Base-by-base conservation (phyloP, 2,113 vertebrate species). In the Antennarius striatus region DNA sequence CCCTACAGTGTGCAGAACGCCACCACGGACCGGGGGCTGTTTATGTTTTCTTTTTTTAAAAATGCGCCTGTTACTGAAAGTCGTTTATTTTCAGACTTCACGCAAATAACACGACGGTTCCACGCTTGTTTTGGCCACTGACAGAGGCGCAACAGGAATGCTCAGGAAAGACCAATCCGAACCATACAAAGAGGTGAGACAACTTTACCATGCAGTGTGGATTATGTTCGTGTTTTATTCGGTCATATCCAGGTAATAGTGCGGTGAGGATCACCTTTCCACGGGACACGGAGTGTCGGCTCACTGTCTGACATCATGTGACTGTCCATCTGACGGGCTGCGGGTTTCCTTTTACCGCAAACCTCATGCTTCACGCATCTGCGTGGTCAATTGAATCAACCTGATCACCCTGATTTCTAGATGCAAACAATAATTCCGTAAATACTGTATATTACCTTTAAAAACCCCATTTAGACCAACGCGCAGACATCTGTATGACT, bases 101-200 rank as follows among this genome's bases (percentile, higher is more conserved):
- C 0, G 16, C 28, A 29, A 55, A 54, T 42, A 56, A 6, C 6
- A 8, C 0, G 1, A 4, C 1, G 3, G 9, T 2, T 17, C 8
- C 10, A 11, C 0, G 7, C 13, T 6, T 11, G 7, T 5, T 22
- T 29, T 1, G 8, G 15, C 5, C 16, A 12, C 4, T 49, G 42
- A 12, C 36, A 39, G 43, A 54, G 46, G 63, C 10, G 39, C 39
- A 7, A 46, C 63, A 77, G 88, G 76, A 83, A 97, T 96, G 95
- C 85, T 90, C 11, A 83, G 92, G 49, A 92, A 86, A 0, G 94
- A 95, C 53, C 56, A 52, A 14, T 84, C 90, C 74, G 88, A 87
- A 28, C 92, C 94, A 54, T 98, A 97, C 85, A 91, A 90, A 71
- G 95, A 96, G 96, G 96, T 98, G 90, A 5, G 61, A 54, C 0